A percentile compares a stretch with the other conserved stretches of the same genome.
These are phyloP conservation scores for Podarcis muralis DNA, from an alignment of 2,113 vertebrate species.

Conservation along the genomic window DNA sequence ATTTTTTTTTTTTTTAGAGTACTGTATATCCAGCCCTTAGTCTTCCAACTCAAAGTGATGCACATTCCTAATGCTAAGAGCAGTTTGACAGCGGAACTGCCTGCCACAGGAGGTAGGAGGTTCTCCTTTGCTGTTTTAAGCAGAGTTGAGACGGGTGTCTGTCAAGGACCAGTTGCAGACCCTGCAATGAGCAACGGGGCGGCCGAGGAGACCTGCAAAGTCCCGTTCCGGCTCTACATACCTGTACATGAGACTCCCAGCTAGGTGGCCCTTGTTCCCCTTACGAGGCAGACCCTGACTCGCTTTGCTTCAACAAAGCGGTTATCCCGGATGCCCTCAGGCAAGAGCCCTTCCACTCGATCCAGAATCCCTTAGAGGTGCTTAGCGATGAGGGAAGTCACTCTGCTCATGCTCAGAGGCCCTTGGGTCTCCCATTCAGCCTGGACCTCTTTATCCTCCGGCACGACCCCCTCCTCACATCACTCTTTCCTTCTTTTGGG, in stretches of 20 bases:
- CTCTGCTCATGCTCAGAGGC: background rate
- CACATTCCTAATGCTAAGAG: background rate
- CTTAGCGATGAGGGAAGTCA: background rate
- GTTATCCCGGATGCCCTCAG: background rate
- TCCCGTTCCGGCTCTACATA: background rate
- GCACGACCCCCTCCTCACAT: background rate
- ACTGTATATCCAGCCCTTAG: background rate
- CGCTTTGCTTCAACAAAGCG: background rate
- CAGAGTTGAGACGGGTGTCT: background rate
- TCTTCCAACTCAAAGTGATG: background rate
- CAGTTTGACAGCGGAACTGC: background rate
- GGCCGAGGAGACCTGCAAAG: background rate
- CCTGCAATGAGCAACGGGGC: background rate
- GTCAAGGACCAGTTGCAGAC: background rate
- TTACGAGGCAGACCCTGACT: background rate
- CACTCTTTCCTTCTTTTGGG: background rate
- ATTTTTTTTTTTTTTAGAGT: too few species aligned
- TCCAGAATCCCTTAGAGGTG: background rate
- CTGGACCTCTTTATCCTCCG: background rate
- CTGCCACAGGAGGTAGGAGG: background rate
- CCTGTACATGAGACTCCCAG: background rate
- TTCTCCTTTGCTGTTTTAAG: background rate
- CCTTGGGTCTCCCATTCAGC: background rate
- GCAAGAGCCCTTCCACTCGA: background rate
- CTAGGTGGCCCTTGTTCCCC: background rate